phyloP scores from a whole-genome alignment of 2,113 vertebrate species.

The Hyla sarda region DNA sequence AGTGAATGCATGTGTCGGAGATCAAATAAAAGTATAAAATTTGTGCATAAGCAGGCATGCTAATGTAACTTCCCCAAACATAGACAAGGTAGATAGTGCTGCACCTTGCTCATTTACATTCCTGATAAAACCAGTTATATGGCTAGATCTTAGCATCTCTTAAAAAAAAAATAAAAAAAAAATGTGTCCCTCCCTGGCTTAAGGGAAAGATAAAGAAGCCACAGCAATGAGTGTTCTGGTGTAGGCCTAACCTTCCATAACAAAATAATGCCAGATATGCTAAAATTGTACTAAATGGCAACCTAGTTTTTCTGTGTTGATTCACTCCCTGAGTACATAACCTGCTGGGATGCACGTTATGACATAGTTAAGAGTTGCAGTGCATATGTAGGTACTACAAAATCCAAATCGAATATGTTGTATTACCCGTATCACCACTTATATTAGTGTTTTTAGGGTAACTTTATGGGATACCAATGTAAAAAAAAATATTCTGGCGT shows the following conservation, averaged over 20 bases:
- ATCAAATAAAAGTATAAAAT: too few species aligned
- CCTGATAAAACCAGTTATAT: conserved; percentile 16
- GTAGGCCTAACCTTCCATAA: neutral
- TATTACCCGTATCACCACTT: too few species aligned
- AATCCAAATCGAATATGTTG: too few species aligned
- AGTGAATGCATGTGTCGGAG: too few species aligned
- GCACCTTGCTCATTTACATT: conserved; percentile 12
- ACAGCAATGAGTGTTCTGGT: neutral
- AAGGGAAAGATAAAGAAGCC: neutral
- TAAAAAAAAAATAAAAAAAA: neutral
- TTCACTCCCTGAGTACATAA: neutral
- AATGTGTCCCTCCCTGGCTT: neutral
- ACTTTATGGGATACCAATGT: too few species aligned
- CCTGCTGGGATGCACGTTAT: too few species aligned
- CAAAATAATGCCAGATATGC: neutral
- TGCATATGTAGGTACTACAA: too few species aligned
- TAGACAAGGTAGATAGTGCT: neutral
- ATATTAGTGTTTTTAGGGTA: too few species aligned
- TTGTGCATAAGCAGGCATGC: too few species aligned
- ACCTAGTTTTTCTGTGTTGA: neutral
- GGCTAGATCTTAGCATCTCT: conserved; percentile 2
- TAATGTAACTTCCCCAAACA: too few species aligned
- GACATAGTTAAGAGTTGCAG: too few species aligned
- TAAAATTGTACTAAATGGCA: neutral
- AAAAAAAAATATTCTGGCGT: too few species aligned